A percentile compares a stretch with the other conserved stretches of the same genome.
These are phyloP conservation scores for Shinisaurus crocodilurus DNA, from an alignment of 2,113 vertebrate genomes.

Conservation along the genomic window DNA sequence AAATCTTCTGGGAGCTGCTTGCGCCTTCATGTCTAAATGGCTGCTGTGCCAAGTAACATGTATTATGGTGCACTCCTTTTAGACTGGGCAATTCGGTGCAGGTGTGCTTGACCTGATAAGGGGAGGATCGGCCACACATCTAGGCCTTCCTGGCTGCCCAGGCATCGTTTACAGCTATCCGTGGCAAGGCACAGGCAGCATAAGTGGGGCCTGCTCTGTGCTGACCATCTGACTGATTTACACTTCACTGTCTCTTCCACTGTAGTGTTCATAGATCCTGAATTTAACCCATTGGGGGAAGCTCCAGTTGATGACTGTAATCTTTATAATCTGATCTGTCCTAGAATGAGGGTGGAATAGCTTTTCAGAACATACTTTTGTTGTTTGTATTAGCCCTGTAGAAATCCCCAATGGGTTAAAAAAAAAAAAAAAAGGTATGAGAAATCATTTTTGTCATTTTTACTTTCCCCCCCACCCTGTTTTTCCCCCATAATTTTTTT, in stretches of 20 bases:
- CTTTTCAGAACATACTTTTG: conserved; percentile 45
- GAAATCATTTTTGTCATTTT: conserved; percentile 84
- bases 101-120: no score
- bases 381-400: background rate
- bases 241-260: conserved; percentile 76
- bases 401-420: conserved; percentile 80
- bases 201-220: background rate
- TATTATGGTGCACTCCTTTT: background rate
- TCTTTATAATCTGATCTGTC: background rate
- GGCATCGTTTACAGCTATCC: background rate
- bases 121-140: conserved; percentile 64
- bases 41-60: conserved; percentile 57
- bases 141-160: conserved; percentile 31
- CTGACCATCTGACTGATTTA: background rate
- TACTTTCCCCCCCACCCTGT: conserved; percentile 77
- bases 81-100: background rate
- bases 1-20: conserved; percentile 58
- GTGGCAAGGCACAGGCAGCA: background rate
- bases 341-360: conserved; percentile 51
- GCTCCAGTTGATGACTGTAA: no score
- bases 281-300: conserved; percentile 78
- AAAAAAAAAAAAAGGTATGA: conserved; percentile 67
- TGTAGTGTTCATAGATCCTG: conserved; percentile 78
- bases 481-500: conserved; percentile 79
- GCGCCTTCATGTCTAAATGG: conserved; percentile 56